Base-by-base conservation (phyloP, 2,888 invertebrate species). In the Polylopha cassiicola region DNA sequence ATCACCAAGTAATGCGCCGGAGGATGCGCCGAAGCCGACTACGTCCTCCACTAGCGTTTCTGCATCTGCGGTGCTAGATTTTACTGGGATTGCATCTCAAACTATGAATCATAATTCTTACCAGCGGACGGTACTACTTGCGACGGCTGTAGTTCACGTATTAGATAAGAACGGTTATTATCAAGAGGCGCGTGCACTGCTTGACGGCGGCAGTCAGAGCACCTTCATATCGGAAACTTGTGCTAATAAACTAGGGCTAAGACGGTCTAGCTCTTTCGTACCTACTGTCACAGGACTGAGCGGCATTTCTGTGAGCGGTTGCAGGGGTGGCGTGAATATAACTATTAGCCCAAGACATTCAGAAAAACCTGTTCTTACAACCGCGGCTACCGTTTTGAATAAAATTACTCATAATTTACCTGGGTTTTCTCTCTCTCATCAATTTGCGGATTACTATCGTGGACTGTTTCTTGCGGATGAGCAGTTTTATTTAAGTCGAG, bases 261-360 rank as follows among this genome's bases (percentile, higher is more conserved):
- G 10, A 10, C 13, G 26, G 15, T 26, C 13, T 10, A 13, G 10
- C 4, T 26, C 26, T 1, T 5, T 11, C n/a, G 10, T 26, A 6
- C n/a, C 10, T 4, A 14, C 26, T n/a, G 26, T 26, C 15, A 26
- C 26, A n/a, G 26, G 26, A 14, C 26, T 26, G 5, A 26, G 26
- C 13, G 26, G 26, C n/a, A 4, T n/a, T 10, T 1, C 13, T 14
- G 26, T 26, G 7, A 26, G 26, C 15, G 15, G 15, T 15, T 14
- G 14, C 14, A 26, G 26, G 6, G 26, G 22, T 22, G 22, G 7
- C 0, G 22, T 22, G 3, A 22, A 22, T 22, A 2, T 22, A n/a
- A 22, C 22, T n/a, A 22, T 22, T 4, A 2, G 6, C 3, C 22
- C 22, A n/a, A 22, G n/a, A 8, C 5, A 22, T 22, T 8, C 22